A percentile compares a stretch with the other conserved stretches of the same genome.
These are phyloP conservation scores for Scolopax mira DNA, from an alignment of 2,113 vertebrate species.

Conservation along the genomic window DNA sequence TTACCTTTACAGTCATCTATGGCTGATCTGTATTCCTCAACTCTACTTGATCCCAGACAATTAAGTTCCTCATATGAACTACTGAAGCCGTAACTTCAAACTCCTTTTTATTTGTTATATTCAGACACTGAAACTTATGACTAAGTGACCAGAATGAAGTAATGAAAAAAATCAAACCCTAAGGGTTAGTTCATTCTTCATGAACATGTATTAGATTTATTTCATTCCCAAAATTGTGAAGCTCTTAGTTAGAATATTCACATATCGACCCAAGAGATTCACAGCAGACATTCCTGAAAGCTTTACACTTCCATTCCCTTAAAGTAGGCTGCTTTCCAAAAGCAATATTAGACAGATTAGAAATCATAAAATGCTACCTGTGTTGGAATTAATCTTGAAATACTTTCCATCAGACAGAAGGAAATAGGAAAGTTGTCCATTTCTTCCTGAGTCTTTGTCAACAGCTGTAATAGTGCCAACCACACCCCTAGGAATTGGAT, in stretches of 20 bases:
- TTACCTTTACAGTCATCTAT: background rate
- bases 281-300: background rate
- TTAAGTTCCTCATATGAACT: background rate
- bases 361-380: slow-evolving; percentile 79
- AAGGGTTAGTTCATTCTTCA: background rate
- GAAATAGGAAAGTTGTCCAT: slow-evolving; percentile 87
- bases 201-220: background rate
- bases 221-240: background rate
- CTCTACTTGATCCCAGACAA: background rate
- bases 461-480: slow-evolving; percentile 81
- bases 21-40: background rate
- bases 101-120: background rate
- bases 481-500: slow-evolving; percentile 76
- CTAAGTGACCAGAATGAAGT: background rate
- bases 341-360: background rate
- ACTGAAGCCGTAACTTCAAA: background rate
- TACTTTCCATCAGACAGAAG: slow-evolving; percentile 88
- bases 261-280: background rate
- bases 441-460: slow-evolving; percentile 87
- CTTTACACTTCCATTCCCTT: background rate
- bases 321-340: background rate
- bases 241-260: background rate
- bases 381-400: slow-evolving; percentile 91
- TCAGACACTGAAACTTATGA: background rate
- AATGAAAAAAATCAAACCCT: background rate